Conservation (phyloP, 2,888 invertebrate species). For the Andricus quercusramuli region DNA sequence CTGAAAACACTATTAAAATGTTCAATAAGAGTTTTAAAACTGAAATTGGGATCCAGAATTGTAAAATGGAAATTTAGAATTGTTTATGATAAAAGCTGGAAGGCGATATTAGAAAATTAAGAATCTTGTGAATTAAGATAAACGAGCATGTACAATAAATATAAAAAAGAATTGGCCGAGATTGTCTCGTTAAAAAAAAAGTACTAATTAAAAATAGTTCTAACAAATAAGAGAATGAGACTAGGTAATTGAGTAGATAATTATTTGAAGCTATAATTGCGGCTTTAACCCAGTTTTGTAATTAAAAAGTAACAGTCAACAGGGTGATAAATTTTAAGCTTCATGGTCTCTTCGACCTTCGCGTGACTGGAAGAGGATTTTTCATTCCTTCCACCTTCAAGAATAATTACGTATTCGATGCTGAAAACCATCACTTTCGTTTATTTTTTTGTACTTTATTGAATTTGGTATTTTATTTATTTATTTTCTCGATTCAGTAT, state of each 20-base stretch:
- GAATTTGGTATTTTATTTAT: neutral
- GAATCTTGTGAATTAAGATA: too few relatives aligned
- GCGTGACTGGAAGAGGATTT: slow-evolving; percentile 66
- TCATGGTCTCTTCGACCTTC: slow-evolving; percentile 64
- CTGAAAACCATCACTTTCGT: slow-evolving; percentile 25
- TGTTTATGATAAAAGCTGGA: too few relatives aligned
- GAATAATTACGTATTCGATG: neutral
- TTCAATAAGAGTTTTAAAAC: too few relatives aligned
- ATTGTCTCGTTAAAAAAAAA: neutral
- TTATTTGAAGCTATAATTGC: slow-evolving; percentile 49
- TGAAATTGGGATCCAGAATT: too few relatives aligned
- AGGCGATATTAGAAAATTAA: too few relatives aligned
- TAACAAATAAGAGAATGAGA: neutral
- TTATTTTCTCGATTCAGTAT: too few relatives aligned
- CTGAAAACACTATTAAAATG: neutral
- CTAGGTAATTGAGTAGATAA: neutral
- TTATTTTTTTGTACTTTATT: neutral
- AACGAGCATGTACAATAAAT: neutral
- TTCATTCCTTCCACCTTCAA: slow-evolving; percentile 48
- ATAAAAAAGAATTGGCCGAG: neutral
- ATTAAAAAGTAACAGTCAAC: slow-evolving; percentile 62
- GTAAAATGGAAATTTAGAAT: too few relatives aligned
- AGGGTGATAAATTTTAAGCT: slow-evolving; percentile 51
- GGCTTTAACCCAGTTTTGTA: slow-evolving; percentile 67
- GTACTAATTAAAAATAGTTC: neutral